A percentile compares a stretch with the other conserved stretches of the same genome.
phyloP scores from a whole-genome alignment of 1,140 invertebrate genomes.

The Halotydeus destructor region DNA sequence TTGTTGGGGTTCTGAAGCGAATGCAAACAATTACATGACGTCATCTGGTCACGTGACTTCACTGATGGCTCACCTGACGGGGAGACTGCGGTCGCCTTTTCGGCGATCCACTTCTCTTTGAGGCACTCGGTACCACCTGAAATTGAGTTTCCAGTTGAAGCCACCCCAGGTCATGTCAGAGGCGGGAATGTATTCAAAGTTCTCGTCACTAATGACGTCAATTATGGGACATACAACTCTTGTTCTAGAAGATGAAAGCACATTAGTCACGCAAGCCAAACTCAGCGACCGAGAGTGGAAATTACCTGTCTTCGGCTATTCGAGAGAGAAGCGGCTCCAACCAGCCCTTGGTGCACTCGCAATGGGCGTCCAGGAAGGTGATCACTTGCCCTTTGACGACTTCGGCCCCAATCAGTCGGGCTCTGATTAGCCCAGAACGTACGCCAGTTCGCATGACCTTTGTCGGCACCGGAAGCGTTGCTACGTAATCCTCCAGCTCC shows the following conservation, averaged over 20 bases:
- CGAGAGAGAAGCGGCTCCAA: conserved; percentile 68
- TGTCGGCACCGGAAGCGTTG: conserved; percentile 48
- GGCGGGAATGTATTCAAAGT: conserved; percentile 73
- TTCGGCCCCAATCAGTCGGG: conserved; percentile 69
- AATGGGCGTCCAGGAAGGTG: conserved; percentile 89
- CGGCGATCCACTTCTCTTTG: conserved; percentile 79
- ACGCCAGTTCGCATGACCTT: conserved; percentile 66
- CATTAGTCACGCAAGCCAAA: not conserved
- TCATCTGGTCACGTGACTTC: not conserved
- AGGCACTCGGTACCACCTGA: conserved; percentile 66
- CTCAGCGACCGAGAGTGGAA: not conserved
- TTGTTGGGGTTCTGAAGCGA: conserved; percentile 59
- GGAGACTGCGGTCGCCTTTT: conserved; percentile 65
- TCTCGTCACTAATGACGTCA: conserved; percentile 86
- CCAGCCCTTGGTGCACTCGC: conserved; percentile 76
- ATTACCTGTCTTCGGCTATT: conserved; percentile 57
- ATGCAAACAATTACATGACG: not conserved
- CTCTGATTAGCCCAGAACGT: conserved; percentile 77
- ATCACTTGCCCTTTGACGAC: conserved; percentile 77
- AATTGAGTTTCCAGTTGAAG: conserved; percentile 95
- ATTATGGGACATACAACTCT: conserved; percentile 94
- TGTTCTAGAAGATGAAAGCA: conserved; percentile 24
- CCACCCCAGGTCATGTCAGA: conserved; percentile 92
- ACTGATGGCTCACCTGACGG: conserved; percentile 36
- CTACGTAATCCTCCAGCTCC: conserved; percentile 71